Conservation (phyloP, 1,140 invertebrate species). For the Ceratina calcarata region DNA sequence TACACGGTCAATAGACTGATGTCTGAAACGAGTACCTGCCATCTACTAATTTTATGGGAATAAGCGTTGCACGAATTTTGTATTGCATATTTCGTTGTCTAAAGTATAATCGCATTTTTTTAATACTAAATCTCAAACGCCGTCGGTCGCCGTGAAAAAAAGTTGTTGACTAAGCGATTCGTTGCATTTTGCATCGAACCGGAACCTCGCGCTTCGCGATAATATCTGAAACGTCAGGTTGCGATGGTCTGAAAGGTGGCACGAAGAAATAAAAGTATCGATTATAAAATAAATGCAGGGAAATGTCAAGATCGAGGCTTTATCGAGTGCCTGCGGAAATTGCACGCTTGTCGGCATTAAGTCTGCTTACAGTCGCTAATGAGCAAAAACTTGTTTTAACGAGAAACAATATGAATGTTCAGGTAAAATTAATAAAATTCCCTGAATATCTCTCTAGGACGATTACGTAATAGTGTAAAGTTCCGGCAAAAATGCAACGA, state of each 20-base stretch:
- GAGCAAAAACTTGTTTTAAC: background rate
- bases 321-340: background rate
- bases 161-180: conserved; percentile 6
- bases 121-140: no score
- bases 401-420: no score
- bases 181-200: background rate
- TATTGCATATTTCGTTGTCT: no score
- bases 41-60: no score
- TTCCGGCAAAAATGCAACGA: background rate
- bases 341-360: background rate
- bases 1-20: no score
- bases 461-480: conserved; percentile 9
- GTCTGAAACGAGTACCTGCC: no score
- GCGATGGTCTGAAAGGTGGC: background rate
- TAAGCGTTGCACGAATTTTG: no score
- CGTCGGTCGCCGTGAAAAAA: background rate
- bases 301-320: conserved; percentile 43
- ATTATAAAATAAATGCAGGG: background rate
- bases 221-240: conserved; percentile 1
- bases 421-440: background rate
- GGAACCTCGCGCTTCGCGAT: background rate
- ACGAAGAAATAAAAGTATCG: background rate
- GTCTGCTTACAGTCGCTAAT: background rate
- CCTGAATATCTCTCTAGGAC: background rate
- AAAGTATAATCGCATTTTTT: no score